Percentiles rank a stretch among this genome's conserved stretches.
These are phyloP conservation scores for Vespertilio murinus DNA, from an alignment of 2,797 vertebrate species.

Conservation along the genomic window DNA sequence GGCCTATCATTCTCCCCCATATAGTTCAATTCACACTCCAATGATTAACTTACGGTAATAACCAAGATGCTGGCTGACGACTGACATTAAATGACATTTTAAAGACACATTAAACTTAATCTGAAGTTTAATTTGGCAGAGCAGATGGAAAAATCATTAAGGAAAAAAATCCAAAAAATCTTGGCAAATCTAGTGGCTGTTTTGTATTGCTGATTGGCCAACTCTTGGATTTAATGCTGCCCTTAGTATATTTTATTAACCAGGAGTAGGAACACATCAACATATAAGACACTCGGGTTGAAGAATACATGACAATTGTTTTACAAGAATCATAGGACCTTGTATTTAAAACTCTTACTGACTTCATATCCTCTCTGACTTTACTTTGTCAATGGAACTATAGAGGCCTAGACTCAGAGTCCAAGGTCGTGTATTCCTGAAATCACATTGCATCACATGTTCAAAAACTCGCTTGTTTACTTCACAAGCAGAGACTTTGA, in stretches of 20 bases:
- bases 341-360: background rate
- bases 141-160: background rate
- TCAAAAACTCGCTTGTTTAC: slow-evolving; percentile 74
- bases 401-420: slow-evolving; percentile 42
- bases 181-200: background rate
- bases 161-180: background rate
- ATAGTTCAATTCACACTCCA: background rate
- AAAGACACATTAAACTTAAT: slow-evolving; percentile 6
- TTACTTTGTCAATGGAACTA: slow-evolving; percentile 7
- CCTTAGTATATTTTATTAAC: background rate
- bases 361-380: background rate
- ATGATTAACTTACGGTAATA: background rate
- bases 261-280: background rate
- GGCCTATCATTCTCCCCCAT: background rate
- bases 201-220: background rate
- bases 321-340: background rate
- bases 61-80: background rate
- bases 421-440: slow-evolving; percentile 53
- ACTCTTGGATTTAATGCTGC: background rate
- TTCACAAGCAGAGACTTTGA: slow-evolving; percentile 73
- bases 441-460: slow-evolving; percentile 59
- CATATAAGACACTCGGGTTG: background rate
- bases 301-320: background rate
- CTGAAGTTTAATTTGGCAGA: slow-evolving; percentile 28
- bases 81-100: background rate